Base-by-base conservation (phyloP, 2,113 vertebrate genomes). In the Strigops habroptila region DNA sequence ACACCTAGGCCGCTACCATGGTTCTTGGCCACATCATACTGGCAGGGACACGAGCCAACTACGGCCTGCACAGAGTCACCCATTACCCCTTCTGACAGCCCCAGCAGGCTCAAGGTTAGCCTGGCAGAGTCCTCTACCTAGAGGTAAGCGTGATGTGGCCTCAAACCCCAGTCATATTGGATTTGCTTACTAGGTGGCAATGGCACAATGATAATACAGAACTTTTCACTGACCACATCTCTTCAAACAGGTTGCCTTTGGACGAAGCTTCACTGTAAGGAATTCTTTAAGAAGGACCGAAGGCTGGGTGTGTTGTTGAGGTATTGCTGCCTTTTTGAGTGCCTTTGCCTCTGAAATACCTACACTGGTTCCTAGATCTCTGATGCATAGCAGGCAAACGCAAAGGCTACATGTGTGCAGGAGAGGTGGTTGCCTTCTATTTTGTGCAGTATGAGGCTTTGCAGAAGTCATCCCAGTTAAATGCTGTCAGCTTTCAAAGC, bases 181-280 rank as follows among this genome's bases (percentile, higher is more conserved):
- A 2, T 63, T 57, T 71, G 30, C 22, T 14, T 68, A 5, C 8
- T 10, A 37, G 64, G 6, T 37, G 19, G 9, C 48, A n/a, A 1
- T 9, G 37, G 12, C 17, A 24, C 0, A 0, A 7, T 68, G 63
- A 15, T 55, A 44, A 21, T 7, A 31, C 0, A 10, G 27, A 28
- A 14, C 59, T 39, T 62, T 39, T 43, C 46, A 33, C 41, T 62
- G 65, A 41, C 14, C 35, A 5, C 21, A 3, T 44, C 59, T 57
- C 41, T 91, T 67, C 39, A 27, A 44, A 35, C 46, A 51, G 46
- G 41, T 44, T 49, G 46, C 14, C 19, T 55, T 76, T 37, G 30
- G 51, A 27, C 49, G 35, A 55, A 75, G 17, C 49, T 44, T 41
- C n/a, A 14, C 19, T n/a, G 33, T 30, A 51, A 51, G 46, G 41